These are phyloP conservation scores for Ladona fulva DNA, from an alignment of 1,140 invertebrate species.

Conservation along the genomic window DNA sequence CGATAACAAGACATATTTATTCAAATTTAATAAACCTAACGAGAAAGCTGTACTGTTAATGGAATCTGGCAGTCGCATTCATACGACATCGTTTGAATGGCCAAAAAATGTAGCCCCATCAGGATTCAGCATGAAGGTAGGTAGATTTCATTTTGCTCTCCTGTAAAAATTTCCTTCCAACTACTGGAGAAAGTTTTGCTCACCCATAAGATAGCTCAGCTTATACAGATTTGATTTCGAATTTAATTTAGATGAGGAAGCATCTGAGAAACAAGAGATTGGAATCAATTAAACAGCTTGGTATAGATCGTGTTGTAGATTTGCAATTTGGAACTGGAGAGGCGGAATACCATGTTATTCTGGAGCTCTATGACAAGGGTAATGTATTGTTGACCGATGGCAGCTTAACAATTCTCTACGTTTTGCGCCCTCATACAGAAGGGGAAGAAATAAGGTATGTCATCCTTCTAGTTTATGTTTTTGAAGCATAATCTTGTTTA, in stretches of 20 bases:
- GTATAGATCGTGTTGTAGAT: slow-evolving; percentile 81
- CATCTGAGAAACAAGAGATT: slow-evolving; percentile 94
- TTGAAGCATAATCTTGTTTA: background rate
- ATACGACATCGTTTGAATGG: slow-evolving; percentile 95
- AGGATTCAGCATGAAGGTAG: slow-evolving; percentile 94
- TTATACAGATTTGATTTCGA: slow-evolving; percentile 30
- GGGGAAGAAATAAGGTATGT: slow-evolving; percentile 74
- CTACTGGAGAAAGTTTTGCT: no score
- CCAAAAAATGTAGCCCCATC: slow-evolving; percentile 93
- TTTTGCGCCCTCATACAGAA: slow-evolving; percentile 86
- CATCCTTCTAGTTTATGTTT: slow-evolving; percentile 15
- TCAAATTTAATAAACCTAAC: slow-evolving; percentile 72
- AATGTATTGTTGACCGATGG: slow-evolving; percentile 93
- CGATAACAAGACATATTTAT: slow-evolving; percentile 92
- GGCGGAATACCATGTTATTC: slow-evolving; percentile 89
- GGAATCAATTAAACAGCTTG: slow-evolving; percentile 76
- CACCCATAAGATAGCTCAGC: background rate
- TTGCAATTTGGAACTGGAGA: slow-evolving; percentile 91
- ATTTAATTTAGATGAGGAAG: slow-evolving; percentile 68
- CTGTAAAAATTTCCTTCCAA: slow-evolving; percentile 7
- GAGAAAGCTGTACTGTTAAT: slow-evolving; percentile 82
- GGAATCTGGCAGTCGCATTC: slow-evolving; percentile 90
- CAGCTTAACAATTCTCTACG: slow-evolving; percentile 85
- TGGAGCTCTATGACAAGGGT: slow-evolving; percentile 95
- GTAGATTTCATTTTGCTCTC: background rate